Percentiles rank a stretch among this genome's conserved stretches.
Evolutionary conservation across 2,888 invertebrate genomes (phyloP).

Genomic region (Amphiduros pacificus): DNA sequence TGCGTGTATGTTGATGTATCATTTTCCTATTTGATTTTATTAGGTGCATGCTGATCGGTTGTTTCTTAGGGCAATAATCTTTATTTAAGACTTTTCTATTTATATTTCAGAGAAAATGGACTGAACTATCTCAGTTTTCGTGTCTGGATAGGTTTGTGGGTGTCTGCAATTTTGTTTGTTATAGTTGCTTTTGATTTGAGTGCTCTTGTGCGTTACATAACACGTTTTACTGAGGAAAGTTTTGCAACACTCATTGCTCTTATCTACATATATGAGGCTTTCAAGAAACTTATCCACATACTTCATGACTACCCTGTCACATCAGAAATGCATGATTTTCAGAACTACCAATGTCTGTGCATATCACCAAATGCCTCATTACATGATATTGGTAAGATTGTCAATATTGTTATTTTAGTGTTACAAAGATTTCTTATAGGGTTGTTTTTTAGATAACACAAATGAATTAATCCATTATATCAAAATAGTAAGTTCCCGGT

Average conservation of each 20-base stretch:
- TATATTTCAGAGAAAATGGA: constrained; percentile 61
- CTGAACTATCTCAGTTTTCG: constrained; percentile 94
- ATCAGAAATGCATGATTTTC: not conserved
- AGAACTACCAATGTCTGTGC: not conserved
- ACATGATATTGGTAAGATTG: no score
- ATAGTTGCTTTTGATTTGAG: constrained; percentile 93
- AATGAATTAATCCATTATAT: no score
- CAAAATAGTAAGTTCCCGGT: no score
- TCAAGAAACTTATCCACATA: constrained; percentile 83
- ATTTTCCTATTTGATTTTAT: no score
- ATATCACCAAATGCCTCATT: constrained; percentile 8
- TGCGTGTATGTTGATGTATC: constrained; percentile 29
- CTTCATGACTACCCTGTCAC: constrained; percentile 31
- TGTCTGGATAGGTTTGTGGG: constrained; percentile 97
- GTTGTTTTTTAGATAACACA: no score
- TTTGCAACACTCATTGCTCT: constrained; percentile 96
- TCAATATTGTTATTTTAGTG: no score
- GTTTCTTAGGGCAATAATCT: no score
- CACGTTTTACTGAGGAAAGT: constrained; percentile 96
- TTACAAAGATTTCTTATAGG: no score
- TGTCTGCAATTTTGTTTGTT: constrained; percentile 79
- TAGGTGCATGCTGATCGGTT: no score
- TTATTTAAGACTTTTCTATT: no score
- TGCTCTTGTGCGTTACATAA: constrained; percentile 94
- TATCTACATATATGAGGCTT: constrained; percentile 97